Evolutionary conservation across 2,797 vertebrate genomes (phyloP).

Genomic region (Sebastes matsubarae): DNA sequence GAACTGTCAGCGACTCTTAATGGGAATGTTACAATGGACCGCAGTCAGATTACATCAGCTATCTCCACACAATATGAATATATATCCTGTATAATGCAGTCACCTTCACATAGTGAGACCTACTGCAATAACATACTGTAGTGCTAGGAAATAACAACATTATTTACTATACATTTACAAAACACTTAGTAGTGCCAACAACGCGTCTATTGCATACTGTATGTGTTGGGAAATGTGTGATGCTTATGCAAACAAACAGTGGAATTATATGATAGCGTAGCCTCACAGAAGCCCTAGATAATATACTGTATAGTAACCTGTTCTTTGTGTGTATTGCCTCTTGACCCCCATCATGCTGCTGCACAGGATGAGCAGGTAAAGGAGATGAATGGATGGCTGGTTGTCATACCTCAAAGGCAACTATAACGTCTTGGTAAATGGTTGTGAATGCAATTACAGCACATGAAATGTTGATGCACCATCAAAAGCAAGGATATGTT

Average conservation of each 20-base stretch:
- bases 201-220: accelerated
- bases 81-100: neutral
- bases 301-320: neutral
- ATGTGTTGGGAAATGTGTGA: neutral
- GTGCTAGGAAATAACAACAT: neutral
- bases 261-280: neutral
- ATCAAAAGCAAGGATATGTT: neutral
- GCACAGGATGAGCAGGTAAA: neutral
- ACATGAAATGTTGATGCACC: neutral
- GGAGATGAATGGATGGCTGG: neutral
- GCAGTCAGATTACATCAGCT: conserved; percentile 17
- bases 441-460: neutral
- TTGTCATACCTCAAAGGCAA: neutral
- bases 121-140: neutral
- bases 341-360: neutral
- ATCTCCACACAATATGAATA: neutral
- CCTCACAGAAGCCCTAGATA: neutral
- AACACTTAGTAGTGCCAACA: neutral
- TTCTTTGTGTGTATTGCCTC: neutral
- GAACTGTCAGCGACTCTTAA: neutral
- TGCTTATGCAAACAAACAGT: neutral
- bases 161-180: neutral
- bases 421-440: neutral
- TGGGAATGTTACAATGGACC: neutral
- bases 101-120: neutral